A percentile compares a stretch with the other conserved stretches of the same genome.
Evolutionary conservation across 2,113 vertebrate species (phyloP).

Genomic region (Vombatus ursinus): DNA sequence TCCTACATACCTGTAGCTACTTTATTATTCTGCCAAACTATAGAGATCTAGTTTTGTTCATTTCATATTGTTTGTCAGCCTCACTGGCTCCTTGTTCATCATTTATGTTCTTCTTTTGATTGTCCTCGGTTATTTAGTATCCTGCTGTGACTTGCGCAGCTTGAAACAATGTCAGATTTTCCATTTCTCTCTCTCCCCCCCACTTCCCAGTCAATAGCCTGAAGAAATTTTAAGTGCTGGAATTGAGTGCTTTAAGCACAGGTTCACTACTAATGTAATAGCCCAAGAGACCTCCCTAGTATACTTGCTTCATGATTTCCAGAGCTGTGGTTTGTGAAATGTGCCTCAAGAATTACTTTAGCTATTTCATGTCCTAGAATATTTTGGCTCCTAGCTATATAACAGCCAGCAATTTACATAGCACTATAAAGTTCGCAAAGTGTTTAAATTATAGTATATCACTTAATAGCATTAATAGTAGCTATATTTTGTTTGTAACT

Average conservation of each 20-base stretch:
- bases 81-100: background rate
- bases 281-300: background rate
- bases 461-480: background rate
- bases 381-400: background rate
- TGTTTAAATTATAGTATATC: background rate
- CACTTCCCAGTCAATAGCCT: background rate
- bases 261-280: slow-evolving; percentile 17
- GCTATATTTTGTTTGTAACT: background rate
- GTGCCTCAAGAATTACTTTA: background rate
- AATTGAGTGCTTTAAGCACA: background rate
- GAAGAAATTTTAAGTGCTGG: slow-evolving; percentile 6
- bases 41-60: background rate
- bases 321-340: background rate
- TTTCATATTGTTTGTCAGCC: too few relatives aligned
- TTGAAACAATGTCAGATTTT: slow-evolving; percentile 13
- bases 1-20: background rate
- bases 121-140: slow-evolving; percentile 34
- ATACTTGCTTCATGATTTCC: background rate
- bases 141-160: background rate
- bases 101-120: slow-evolving; percentile 16
- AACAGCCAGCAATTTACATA: background rate
- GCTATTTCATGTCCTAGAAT: slow-evolving; percentile 25
- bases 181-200: background rate
- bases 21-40: background rate
- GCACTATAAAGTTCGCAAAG: background rate